Evolutionary conservation across 2,888 invertebrate genomes (phyloP), one percentile per base, ranked within the genome.

Genomic region (Melieria omissa): DNA sequence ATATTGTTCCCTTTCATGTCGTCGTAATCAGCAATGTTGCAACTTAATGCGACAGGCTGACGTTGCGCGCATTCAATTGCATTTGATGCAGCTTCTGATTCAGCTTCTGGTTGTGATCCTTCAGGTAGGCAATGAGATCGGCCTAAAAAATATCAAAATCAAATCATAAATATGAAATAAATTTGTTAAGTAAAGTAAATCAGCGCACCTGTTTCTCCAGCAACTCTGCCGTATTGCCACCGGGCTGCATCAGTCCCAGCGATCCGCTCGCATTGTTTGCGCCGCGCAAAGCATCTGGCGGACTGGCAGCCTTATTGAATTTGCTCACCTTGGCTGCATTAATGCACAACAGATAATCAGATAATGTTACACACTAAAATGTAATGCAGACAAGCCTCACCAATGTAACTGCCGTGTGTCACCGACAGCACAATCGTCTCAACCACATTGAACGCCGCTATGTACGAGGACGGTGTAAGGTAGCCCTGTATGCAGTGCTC

Each of bases 51-150:
- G 75, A 41, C 1, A 75, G 55, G 57, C 73, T 75, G 4, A 78
- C 65, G 12, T 82, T 73, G 60, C 87, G 87, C 71, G 89, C 80
- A 83, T 89, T 89, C 64, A 89, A 88, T 82, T 88, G 90, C 78
- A 91, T 84, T 72, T 89, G 86, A 88, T 92, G 90, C 78, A 93
- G 87, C 82, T 90, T 91, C 77, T 91, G 90, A 76, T 91, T 90
- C 57, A 93, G 86, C 80, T 89, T 89, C 45, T 89, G 89, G 79
- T 92, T 92, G 77, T 92, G 92, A 80, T 92, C 92, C 76, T 89
- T 89, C 70, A 92, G 86, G 81, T 92, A 92, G 80, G 89, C 88
- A 76, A 93, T 93, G 8, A 92, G 87, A 85, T 92, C 92, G 44
- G 92, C 92, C 88, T 89, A 76, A 63, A 82, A 74, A 65, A 65